Percentiles rank a stretch among this genome's conserved stretches.
phyloP scores from a whole-genome alignment of 2,797 vertebrate species.

The Steatocranus sp. region DNA sequence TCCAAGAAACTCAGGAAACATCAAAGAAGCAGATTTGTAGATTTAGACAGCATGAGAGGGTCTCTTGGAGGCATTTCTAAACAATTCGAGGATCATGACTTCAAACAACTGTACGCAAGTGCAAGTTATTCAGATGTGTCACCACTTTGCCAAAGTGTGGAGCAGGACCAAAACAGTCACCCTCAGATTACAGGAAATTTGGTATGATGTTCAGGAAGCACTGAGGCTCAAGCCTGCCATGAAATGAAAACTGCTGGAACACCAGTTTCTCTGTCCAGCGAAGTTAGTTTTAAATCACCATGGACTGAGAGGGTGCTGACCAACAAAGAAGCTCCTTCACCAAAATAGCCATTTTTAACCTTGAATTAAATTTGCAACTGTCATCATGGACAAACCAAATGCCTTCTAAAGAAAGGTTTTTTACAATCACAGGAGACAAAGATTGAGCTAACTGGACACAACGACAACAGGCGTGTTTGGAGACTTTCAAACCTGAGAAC shows the following conservation, averaged over 20 bases:
- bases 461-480: not conserved
- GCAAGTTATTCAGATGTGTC: not conserved
- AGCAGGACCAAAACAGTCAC: not conserved
- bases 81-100: rapidly evolving
- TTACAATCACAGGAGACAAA: not conserved
- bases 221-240: not conserved
- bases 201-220: not conserved
- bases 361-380: not conserved
- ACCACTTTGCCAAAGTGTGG: not conserved
- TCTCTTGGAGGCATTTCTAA: not conserved
- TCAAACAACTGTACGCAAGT: not conserved
- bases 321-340: not conserved
- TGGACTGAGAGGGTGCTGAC: not conserved
- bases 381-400: not conserved
- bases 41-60: not conserved
- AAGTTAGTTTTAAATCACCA: not conserved
- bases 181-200: not conserved
- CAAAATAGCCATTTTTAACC: not conserved
- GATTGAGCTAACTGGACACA: not conserved
- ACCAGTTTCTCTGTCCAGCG: not conserved
- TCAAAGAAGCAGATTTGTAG: not conserved
- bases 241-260: not conserved
- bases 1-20: not conserved
- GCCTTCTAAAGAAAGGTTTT: not conserved
- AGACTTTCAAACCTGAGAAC: not conserved